Evolutionary conservation across 2,113 vertebrate genomes (phyloP), one percentile per base, ranked within the genome.

Genomic region (Urocynchramus pylzowi): DNA sequence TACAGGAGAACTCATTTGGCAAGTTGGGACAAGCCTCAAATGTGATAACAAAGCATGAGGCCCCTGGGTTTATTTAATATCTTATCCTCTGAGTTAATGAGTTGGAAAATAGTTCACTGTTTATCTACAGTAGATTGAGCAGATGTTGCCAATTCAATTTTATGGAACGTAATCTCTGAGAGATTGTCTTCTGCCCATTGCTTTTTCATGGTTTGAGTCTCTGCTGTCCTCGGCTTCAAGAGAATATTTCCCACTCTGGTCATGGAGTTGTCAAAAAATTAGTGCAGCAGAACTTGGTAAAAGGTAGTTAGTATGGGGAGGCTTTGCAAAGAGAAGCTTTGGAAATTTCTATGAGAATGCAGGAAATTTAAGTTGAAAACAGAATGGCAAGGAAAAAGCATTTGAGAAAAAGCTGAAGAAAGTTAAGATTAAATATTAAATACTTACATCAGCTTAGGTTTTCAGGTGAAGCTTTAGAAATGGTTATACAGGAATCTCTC

Each of bases 51-150:
- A 98, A 98, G 89, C 85, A 88, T 33, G 90, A 97, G 94, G 89
- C 95, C 97, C 94, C 88, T 96, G 91, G 97, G 93, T 96, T 98
- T 97, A 96, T 97, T 97, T 98, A 98, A 97, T 98, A 97, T 94
- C 96, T 97, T 96, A 97, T 98, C 90, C 96, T 97, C 92, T 94
- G 95, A 94, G 98, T 98, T 98, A 98, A 98, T 98, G 98, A 98
- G 94, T 97, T 97, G 97, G 98, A 98, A 98, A 98, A 98, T 98
- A 97, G 97, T 98, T 97, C 95, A 92, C 94, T 98, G 97, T 98
- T 98, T 98, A 98, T 98, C 97, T 97, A 97, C 95, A 97, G 96
- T 98, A 98, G 97, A 97, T 97, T 97, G 97, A 98, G 95, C 98
- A 98, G 98, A 98, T 98, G 98, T 97, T 98, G 93, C 96, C 94